Base-by-base conservation (phyloP, 2,888 invertebrate genomes). In the Sminthurides aquaticus region DNA sequence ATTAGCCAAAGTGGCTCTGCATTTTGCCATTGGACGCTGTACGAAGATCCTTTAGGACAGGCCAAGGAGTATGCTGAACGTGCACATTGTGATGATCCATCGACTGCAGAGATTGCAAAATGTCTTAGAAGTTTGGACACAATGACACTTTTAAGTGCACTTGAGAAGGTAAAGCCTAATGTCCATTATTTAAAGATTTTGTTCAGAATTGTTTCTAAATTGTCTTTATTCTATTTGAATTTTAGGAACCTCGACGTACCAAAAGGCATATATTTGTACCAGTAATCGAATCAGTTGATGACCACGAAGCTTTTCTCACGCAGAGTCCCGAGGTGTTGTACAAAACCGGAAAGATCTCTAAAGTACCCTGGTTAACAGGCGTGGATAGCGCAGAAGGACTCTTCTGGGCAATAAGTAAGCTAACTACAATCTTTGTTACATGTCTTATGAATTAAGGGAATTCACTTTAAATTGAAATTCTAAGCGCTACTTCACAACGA, bases 1-100 rank as follows among this genome's bases (percentile, higher is more conserved):
- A 63, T 63, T 25, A 27, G 28, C 20, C 27, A 25, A 8, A 49
- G 52, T n/a, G 63, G 63, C 1, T 63, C 63, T 2, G 63, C 52
- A 3, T 28, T 62, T 20, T n/a, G 26, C 1, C 62, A 56, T 48
- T 62, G 49, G 56, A 29, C 62, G 20, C 2, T 58, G 20, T 8
- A 49, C 2, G 49, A 58, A 29, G 54, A 58, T 22, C 63, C 63
- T 20, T 57, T 24, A 18, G 58, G 52, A 8, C 48, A n/a, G 20
- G 58, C 58, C 15, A 48, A 34, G 2, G 24, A 29, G 22, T 63
- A 57, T 29, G 63, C 49, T 1, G 24, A 26, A 52, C 25, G 27
- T 49, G 3, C 54, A 5, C 27, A 49, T 3, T 63, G 63, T 29
- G 57, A 63, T 34, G 27, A 48, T 18, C 49, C n/a, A n/a, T 34